A percentile compares a stretch with the other conserved stretches of the same genome.
These are phyloP conservation scores for Kryptolebias marmoratus DNA, from an alignment of 2,113 vertebrate species.

Conservation along the genomic window DNA sequence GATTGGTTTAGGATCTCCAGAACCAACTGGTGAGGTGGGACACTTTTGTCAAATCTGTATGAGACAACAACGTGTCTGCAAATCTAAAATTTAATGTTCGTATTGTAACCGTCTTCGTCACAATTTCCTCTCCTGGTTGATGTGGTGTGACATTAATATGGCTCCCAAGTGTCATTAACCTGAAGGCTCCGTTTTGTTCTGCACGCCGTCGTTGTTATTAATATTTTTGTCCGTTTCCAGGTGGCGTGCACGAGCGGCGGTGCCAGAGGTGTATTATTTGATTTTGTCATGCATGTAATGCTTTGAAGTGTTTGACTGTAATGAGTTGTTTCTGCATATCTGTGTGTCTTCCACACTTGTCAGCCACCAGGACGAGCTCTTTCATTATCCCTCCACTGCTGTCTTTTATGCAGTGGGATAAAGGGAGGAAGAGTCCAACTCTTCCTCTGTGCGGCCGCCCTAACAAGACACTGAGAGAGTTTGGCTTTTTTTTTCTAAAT, in stretches of 20 bases:
- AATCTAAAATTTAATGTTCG: constrained; percentile 22
- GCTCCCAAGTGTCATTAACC: constrained; percentile 45
- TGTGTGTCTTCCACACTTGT: constrained; percentile 64
- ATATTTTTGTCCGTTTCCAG: constrained; percentile 26
- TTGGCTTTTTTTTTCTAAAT: constrained; percentile 11
- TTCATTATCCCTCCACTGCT: constrained; percentile 58
- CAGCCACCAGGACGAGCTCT: constrained; percentile 49
- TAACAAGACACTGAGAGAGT: constrained; percentile 21
- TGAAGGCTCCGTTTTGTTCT: constrained; percentile 33
- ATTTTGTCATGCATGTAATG: constrained; percentile 57
- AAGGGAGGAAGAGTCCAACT: constrained; percentile 29
- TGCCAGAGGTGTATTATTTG: constrained; percentile 35
- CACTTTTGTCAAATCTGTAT: constrained; percentile 55
- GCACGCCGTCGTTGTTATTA: constrained; percentile 23
- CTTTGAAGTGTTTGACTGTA: constrained; percentile 44
- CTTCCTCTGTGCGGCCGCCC: constrained; percentile 20
- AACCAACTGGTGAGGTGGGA: constrained; percentile 50
- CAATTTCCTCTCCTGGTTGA: constrained; percentile 53
- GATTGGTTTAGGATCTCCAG: constrained; percentile 30
- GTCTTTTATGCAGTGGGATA: constrained; percentile 48
- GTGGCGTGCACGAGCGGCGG: constrained; percentile 24
- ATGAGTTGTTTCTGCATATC: constrained; percentile 55
- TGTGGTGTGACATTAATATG: constrained; percentile 57
- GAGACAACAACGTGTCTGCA: constrained; percentile 47
- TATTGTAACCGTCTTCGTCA: constrained; percentile 32